These are phyloP conservation scores for Phthorimaea operculella DNA, from an alignment of 1,140 invertebrate species.

Conservation along the genomic window DNA sequence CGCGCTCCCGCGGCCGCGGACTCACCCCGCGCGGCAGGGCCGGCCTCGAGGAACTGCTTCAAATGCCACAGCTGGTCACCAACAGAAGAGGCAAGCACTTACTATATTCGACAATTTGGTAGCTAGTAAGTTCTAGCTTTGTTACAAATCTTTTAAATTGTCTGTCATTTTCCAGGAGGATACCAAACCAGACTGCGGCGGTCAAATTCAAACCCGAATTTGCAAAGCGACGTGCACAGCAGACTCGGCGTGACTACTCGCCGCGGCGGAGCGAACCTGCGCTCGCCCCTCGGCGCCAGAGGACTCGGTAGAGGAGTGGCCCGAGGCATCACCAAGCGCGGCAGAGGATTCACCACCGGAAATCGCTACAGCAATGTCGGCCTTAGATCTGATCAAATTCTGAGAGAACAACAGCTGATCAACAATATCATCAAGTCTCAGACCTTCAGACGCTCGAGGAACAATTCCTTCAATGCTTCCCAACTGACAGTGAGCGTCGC, in stretches of 20 bases:
- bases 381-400: constrained; percentile 57
- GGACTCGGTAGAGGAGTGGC: constrained; percentile 28
- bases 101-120: not conserved
- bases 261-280: constrained; percentile 27
- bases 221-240: constrained; percentile 43
- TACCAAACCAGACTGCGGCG: constrained; percentile 32
- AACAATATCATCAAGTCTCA: constrained; percentile 51
- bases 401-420: constrained; percentile 38
- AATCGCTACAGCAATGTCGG: constrained; percentile 52
- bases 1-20: constrained; percentile 39
- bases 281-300: constrained; percentile 35
- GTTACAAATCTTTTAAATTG: constrained; percentile 4
- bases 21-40: constrained; percentile 53
- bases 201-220: constrained; percentile 33
- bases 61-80: constrained; percentile 39
- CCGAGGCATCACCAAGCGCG: constrained; percentile 54
- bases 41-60: constrained; percentile 37
- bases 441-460: constrained; percentile 45
- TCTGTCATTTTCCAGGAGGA: constrained; percentile 29
- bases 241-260: constrained; percentile 45
- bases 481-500: constrained; percentile 58
- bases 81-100: constrained; percentile 29
- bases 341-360: constrained; percentile 41
- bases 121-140: not conserved
- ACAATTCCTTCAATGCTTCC: constrained; percentile 50